Percentiles rank a stretch among this genome's conserved stretches.
Evolutionary conservation across 2,888 invertebrate species (phyloP).

Genomic region (Rosalia funebris): DNA sequence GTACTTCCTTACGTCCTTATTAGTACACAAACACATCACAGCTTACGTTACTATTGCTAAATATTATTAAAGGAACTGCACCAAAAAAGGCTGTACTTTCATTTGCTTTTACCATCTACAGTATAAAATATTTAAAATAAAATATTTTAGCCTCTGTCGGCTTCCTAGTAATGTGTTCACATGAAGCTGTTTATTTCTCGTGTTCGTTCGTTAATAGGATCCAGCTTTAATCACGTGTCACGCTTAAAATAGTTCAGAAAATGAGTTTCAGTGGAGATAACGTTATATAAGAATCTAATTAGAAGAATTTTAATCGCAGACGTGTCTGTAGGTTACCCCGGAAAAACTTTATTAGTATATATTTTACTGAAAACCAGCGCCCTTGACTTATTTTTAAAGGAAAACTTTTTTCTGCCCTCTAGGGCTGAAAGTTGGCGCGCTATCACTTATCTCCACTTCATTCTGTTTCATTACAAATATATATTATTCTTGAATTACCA

Average conservation of each 20-base stretch:
- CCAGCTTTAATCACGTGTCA: neutral
- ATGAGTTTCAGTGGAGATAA: neutral
- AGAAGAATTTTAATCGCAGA: too few species aligned
- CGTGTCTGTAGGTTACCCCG: too few species aligned
- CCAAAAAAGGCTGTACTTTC: slow-evolving; percentile 5
- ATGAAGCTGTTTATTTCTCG: neutral
- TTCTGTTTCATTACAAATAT: too few species aligned
- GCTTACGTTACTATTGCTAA: neutral
- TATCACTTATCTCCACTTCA: too few species aligned
- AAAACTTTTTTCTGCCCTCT: too few species aligned
- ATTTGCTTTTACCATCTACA: slow-evolving; percentile 11
- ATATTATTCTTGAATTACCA: too few species aligned
- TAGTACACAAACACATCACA: neutral
- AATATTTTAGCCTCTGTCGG: neutral
- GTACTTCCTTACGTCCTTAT: slow-evolving; percentile 5
- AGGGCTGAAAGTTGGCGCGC: too few species aligned
- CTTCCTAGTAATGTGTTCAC: neutral
- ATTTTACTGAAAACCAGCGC: too few species aligned
- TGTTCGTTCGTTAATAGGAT: neutral
- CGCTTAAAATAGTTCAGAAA: neutral
- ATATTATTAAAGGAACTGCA: neutral
- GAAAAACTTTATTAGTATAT: too few species aligned
- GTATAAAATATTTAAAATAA: neutral
- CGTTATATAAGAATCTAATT: too few species aligned
- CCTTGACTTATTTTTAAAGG: too few species aligned